Conservation (phyloP, 1,140 invertebrate species). For the Apis cerana region DNA sequence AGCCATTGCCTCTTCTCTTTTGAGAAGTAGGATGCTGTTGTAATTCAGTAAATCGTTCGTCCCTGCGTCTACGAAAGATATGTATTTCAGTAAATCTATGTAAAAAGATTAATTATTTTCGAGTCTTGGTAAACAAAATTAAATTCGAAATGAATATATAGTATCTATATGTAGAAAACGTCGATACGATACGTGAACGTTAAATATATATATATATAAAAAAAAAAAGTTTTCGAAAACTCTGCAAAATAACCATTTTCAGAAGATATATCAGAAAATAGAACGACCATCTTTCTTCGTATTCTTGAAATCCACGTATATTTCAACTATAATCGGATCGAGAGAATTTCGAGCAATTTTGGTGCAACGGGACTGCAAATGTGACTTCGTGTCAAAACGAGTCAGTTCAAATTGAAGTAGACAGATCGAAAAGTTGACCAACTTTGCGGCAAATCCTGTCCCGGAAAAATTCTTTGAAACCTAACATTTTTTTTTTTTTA, state of each 20-base stretch:
- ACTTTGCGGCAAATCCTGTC: neutral
- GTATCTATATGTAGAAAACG: no score
- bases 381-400: neutral
- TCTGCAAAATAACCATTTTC: no score
- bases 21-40: constrained; percentile 56
- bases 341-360: neutral
- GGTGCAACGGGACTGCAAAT: no score
- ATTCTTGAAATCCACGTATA: neutral
- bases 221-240: no score
- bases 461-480: neutral
- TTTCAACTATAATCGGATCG: neutral
- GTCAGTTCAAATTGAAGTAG: constrained; percentile 11
- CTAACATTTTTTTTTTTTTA: neutral
- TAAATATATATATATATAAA: no score
- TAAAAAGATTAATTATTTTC: no score
- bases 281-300: neutral
- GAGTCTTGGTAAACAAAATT: no score
- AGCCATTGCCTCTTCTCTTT: neutral
- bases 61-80: constrained; percentile 16
- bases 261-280: no score
- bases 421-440: constrained; percentile 26
- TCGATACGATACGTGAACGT: no score
- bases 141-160: no score
- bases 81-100: no score
- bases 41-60: constrained; percentile 56